Evolutionary conservation across 2,113 vertebrate species (phyloP).

Genomic region (Heloderma charlesbogerti): DNA sequence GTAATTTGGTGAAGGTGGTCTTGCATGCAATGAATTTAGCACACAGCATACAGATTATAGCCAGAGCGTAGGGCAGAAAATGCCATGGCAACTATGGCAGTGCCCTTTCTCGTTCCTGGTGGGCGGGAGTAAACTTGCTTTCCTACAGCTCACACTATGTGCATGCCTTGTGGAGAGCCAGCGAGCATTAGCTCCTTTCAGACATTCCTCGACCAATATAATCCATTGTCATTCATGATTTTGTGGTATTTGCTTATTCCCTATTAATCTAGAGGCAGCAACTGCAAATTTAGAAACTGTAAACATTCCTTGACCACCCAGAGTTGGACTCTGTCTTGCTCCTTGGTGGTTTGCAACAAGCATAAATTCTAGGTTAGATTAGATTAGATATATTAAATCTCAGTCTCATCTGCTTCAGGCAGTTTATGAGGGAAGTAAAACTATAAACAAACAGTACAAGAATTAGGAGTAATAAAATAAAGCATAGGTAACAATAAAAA

Average conservation of each 20-base stretch:
- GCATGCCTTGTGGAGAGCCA: conserved; percentile 47
- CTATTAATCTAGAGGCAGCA: background rate
- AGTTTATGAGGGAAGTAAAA: conserved; percentile 1
- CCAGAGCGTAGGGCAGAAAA: conserved; percentile 57
- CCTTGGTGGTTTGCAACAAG: background rate
- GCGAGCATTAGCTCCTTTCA: conserved; percentile 57
- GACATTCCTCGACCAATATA: background rate
- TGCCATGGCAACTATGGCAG: conserved; percentile 44
- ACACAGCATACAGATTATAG: conserved; percentile 49
- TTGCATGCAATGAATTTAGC: conserved; percentile 10
- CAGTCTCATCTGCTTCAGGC: background rate
- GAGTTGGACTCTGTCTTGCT: background rate
- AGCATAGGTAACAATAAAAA: background rate
- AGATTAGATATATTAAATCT: conserved; percentile 6
- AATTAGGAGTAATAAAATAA: conserved; percentile 9
- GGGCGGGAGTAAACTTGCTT: conserved; percentile 32
- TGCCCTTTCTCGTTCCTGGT: conserved; percentile 57
- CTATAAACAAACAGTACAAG: background rate
- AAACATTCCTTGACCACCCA: background rate
- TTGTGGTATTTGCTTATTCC: background rate
- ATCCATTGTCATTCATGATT: background rate
- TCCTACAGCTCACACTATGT: conserved; percentile 51
- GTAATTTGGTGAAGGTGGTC: conserved; percentile 3
- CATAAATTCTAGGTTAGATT: background rate
- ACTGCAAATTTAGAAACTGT: background rate